Percentiles rank a stretch among this genome's conserved stretches.
These are phyloP conservation scores for Radopholus similis DNA, from an alignment of 1,140 invertebrate species.

Conservation along the genomic window DNA sequence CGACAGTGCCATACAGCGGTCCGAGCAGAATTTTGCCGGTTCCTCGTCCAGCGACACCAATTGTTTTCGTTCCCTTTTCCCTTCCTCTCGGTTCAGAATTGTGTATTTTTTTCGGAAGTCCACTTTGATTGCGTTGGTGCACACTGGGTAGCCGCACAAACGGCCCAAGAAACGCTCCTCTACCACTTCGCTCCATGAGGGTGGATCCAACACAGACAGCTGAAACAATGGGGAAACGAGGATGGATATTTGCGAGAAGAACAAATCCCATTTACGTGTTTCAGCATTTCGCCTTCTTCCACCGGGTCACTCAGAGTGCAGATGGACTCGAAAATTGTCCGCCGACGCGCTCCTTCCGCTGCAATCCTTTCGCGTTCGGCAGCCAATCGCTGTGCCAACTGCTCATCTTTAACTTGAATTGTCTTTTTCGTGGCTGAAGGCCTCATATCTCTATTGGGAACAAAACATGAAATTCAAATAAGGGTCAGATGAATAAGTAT, in stretches of 20 bases:
- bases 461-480: no score
- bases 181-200: slow-evolving; percentile 22
- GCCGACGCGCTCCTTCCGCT: no score
- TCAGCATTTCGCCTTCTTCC: neutral
- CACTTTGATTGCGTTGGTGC: slow-evolving; percentile 3
- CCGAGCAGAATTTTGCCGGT: slow-evolving; percentile 14
- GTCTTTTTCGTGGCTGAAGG: no score
- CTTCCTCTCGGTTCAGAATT: neutral
- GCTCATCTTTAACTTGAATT: no score
- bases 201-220: slow-evolving; percentile 19
- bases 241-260: neutral
- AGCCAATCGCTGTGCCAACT: no score
- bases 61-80: neutral
- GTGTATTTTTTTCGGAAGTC: slow-evolving; percentile 11
- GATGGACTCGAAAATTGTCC: no score
- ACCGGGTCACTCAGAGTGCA: slow-evolving; percentile 14
- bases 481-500: no score
- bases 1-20: slow-evolving; percentile 10
- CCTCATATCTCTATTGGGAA: no score
- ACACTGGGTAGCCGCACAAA: slow-evolving; percentile 17
- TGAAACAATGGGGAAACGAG: neutral
- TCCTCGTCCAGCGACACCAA: slow-evolving; percentile 1
- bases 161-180: slow-evolving; percentile 28
- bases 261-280: neutral
- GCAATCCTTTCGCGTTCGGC: no score